Percentiles rank a stretch among this genome's conserved stretches.
Conservation (phyloP, 1,140 invertebrate genomes). For the Onthophagus taurus region DNA sequence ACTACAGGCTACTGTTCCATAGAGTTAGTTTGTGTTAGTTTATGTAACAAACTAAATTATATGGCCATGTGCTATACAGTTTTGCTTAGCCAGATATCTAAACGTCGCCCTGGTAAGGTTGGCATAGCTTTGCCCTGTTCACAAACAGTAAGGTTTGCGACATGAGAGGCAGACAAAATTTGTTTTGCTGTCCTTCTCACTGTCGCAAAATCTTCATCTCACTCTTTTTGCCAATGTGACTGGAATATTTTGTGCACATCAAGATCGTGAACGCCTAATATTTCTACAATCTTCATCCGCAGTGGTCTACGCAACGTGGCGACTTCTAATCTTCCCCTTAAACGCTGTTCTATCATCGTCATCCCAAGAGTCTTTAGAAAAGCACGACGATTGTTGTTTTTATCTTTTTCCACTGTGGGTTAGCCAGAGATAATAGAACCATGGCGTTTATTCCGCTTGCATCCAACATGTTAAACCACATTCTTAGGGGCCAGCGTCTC, state of each 20-base stretch:
- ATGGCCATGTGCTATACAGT: too few species aligned
- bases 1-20: too few species aligned
- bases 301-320: background rate
- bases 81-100: too few species aligned
- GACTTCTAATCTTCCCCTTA: background rate
- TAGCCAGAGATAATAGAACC: slow-evolving; percentile 2
- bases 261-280: too few species aligned
- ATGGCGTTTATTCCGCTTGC: slow-evolving; percentile 10
- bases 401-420: background rate
- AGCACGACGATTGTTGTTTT: background rate
- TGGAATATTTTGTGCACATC: too few species aligned
- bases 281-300: background rate
- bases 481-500: slow-evolving; percentile 16
- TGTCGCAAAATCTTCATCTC: background rate
- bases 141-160: slow-evolving; percentile 1
- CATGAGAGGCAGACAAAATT: background rate
- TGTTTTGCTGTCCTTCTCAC: background rate
- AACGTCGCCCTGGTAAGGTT: too few species aligned
- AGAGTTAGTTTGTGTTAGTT: too few species aligned
- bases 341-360: background rate
- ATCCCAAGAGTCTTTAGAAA: background rate
- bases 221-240: background rate
- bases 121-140: background rate
- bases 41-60: too few species aligned
- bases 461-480: background rate